Base-by-base conservation (phyloP, 1,140 invertebrate genomes). In the Macrobrachium nipponense region DNA sequence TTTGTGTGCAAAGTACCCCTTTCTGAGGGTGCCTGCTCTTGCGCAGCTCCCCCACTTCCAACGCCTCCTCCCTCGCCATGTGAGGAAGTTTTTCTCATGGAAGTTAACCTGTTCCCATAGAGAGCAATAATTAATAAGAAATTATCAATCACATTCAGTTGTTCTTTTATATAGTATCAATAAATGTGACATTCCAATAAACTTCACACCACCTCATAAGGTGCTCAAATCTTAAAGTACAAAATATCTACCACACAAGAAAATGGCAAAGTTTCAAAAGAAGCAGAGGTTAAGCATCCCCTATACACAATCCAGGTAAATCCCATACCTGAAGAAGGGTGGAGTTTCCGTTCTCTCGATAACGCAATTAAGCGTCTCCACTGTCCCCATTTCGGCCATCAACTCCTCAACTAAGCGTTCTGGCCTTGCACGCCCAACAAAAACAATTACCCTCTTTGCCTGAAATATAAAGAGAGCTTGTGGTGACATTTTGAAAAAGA, bases 1-100 rank as follows among this genome's bases (percentile, higher is more conserved):
- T 99, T 99, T 0, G 98, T 99, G 90, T 99, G 97, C 77, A 99
- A 97, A 0, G 97, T 98, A 23, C 98, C 98, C 91, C 97, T 96
- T 90, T 97, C 96, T 43, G 86, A 83, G 20, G 82, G 72, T 44
- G 87, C 90, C 75, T 72, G 87, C 80, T 76, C 88, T 78, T 82
- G 89, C 27, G 80, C 89, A 23, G 80, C 88, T 90, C 91, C 92
- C 68, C 91, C 90, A n/a, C 91, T 90, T 89, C 68, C 82, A 14
- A 82, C 87, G 14, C 79, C 79, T 0, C 84, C 87, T 14, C 83
- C 87, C 36, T 86, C 87, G 6, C 87, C 83, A 91, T 98, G 96
- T 78, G 94, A 95, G 18, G 95, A 96, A n/a, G 96, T 95, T 91
- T 98, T 98, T 18, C 97, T 90, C 94, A 97, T 95, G 88, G 86